These are phyloP conservation scores for Enteromius fasciolatus DNA, from an alignment of 2,797 vertebrate species.

Conservation along the genomic window DNA sequence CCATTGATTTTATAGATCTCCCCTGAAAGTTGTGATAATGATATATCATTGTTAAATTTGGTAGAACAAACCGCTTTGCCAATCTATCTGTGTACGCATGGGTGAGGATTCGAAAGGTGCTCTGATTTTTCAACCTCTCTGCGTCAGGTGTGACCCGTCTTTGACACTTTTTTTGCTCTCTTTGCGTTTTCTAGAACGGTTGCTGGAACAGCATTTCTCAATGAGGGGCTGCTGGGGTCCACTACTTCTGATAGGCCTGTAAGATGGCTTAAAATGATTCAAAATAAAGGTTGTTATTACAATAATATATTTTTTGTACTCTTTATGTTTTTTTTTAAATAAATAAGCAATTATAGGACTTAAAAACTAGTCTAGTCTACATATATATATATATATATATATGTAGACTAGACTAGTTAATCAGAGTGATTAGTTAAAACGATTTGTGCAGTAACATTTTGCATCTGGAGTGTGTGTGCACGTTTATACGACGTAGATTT, in stretches of 20 bases:
- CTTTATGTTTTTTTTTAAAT: too few species aligned
- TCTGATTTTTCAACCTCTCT: constrained; percentile 7
- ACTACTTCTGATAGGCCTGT: too few species aligned
- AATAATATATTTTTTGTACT: too few species aligned
- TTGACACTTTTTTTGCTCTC: constrained; percentile 64
- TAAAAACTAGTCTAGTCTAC: too few species aligned
- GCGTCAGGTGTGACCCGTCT: not conserved
- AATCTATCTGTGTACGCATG: constrained; percentile 79
- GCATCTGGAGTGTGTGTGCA: not conserved
- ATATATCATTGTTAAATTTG: constrained; percentile 99
- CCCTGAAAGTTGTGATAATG: constrained; percentile 99
- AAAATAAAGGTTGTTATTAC: not conserved
- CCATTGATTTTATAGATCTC: constrained; percentile 99
- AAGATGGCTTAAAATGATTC: not conserved
- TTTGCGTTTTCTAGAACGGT: not conserved
- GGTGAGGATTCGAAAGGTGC: constrained; percentile 27
- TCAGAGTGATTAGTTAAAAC: not conserved
- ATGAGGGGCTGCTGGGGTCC: not conserved
- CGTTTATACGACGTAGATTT: too few species aligned
- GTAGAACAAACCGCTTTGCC: constrained; percentile 99
- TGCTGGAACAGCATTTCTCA: not conserved
- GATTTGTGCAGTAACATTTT: not conserved
- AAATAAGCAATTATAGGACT: too few species aligned
- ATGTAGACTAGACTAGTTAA: not conserved
- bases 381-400: too few species aligned